phyloP scores from a whole-genome alignment of 2,797 vertebrate species.

The Pelochelys cantorii region DNA sequence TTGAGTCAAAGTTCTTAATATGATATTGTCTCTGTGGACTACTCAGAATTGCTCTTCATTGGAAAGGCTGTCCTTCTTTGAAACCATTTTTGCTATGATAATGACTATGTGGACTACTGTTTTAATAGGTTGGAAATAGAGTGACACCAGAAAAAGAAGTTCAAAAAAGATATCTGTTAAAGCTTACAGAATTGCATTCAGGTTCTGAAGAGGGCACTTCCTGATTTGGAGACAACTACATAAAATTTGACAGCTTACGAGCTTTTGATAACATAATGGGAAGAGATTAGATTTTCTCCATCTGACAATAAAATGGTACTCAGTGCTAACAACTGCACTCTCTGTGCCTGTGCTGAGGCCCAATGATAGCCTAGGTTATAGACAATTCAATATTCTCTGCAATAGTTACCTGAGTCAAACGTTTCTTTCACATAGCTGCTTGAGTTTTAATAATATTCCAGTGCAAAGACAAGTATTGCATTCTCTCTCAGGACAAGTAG shows the following conservation, averaged over 20 bases:
- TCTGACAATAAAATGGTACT: slow-evolving; percentile 3
- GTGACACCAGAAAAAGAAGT: neutral
- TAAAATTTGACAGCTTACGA: neutral
- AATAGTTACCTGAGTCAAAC: neutral
- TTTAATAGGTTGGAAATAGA: slow-evolving; percentile 15
- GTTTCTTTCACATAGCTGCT: neutral
- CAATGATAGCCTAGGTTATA: neutral
- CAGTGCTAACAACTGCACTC: neutral
- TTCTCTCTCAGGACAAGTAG: neutral
- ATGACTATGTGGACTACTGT: neutral
- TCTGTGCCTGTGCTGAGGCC: accelerated
- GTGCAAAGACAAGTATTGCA: neutral
- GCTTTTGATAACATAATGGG: neutral
- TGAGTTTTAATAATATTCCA: neutral
- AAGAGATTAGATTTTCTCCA: neutral
- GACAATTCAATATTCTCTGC: neutral
- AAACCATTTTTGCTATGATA: neutral
- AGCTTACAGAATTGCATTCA: neutral
- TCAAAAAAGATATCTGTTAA: neutral
- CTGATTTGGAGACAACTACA: neutral
- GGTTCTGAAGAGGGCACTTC: neutral
- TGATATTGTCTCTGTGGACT: neutral
- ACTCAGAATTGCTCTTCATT: neutral
- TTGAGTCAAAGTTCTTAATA: neutral
- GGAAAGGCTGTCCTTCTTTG: neutral